phyloP scores from a whole-genome alignment of 2,113 vertebrate genomes.

The Caloenas nicobarica region DNA sequence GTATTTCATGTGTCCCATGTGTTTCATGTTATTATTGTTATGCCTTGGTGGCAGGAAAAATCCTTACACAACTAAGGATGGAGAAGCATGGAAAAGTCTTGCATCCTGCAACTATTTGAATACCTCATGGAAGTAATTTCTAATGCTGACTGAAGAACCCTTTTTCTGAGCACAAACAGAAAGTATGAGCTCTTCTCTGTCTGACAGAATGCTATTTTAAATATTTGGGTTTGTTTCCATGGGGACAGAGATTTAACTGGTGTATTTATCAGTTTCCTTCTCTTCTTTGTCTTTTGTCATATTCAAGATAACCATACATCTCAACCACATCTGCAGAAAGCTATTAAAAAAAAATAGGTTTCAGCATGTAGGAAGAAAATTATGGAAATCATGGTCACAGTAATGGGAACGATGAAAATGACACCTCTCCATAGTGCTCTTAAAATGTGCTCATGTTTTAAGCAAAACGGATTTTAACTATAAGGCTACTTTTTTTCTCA shows the following conservation, averaged over 20 bases:
- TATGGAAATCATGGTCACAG: neutral
- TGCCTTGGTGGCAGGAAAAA: neutral
- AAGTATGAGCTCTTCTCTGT: neutral
- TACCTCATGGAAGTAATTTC: slow-evolving; percentile 17
- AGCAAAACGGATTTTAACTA: neutral
- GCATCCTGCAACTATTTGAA: neutral
- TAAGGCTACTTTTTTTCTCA: neutral
- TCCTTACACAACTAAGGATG: neutral
- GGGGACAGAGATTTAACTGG: slow-evolving; percentile 9
- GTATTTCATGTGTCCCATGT: neutral
- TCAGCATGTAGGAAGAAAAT: neutral
- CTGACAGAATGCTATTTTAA: slow-evolving; percentile 36
- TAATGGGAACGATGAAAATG: neutral
- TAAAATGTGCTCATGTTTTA: neutral
- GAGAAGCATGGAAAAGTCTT: neutral
- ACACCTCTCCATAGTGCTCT: neutral
- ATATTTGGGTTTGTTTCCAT: slow-evolving; percentile 44
- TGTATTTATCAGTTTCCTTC: slow-evolving; percentile 33
- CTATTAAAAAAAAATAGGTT: neutral
- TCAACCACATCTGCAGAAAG: neutral
- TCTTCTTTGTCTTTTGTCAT: neutral
- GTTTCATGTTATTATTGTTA: neutral
- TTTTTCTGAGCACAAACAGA: slow-evolving; percentile 32
- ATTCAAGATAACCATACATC: neutral
- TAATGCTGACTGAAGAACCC: neutral